Percentiles rank a stretch among this genome's conserved stretches.
These are phyloP conservation scores for Eumacrocentrus americanus DNA, from an alignment of 2,888 invertebrate genomes.

Conservation along the genomic window DNA sequence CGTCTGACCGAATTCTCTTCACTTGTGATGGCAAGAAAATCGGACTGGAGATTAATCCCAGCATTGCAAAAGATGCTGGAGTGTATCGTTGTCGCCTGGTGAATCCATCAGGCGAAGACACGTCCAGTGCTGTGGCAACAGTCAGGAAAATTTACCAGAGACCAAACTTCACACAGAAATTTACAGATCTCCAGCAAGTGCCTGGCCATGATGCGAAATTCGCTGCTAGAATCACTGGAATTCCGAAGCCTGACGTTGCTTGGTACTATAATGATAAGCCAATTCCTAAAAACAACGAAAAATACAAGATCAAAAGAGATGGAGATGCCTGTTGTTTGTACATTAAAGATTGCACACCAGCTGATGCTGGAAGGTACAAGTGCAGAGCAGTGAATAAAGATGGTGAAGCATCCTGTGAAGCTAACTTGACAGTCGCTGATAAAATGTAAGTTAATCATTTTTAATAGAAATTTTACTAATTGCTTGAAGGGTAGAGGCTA, in stretches of 20 bases:
- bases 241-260: conserved; percentile 81
- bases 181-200: conserved; percentile 74
- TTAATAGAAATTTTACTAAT: conserved; percentile 6
- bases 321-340: conserved; percentile 81
- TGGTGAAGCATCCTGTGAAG: conserved; percentile 78
- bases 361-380: conserved; percentile 77
- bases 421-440: conserved; percentile 77
- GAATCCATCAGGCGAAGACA: conserved; percentile 79
- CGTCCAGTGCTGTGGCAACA: conserved; percentile 71
- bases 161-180: conserved; percentile 79
- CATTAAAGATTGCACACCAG: conserved; percentile 71
- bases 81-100: conserved; percentile 76
- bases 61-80: conserved; percentile 76
- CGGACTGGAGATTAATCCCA: conserved; percentile 75
- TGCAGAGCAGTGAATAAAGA: conserved; percentile 82
- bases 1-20: conserved; percentile 73
- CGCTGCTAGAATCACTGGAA: conserved; percentile 78
- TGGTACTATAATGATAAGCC: conserved; percentile 87
- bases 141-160: conserved; percentile 82
- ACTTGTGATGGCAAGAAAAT: conserved; percentile 86
- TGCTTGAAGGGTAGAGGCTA: no score
- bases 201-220: conserved; percentile 83
- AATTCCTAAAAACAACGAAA: conserved; percentile 70
- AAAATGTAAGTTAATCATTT: conserved; percentile 71
- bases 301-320: conserved; percentile 78